phyloP scores from a whole-genome alignment of 2,888 invertebrate genomes.

The Argyresthia goedartella region DNA sequence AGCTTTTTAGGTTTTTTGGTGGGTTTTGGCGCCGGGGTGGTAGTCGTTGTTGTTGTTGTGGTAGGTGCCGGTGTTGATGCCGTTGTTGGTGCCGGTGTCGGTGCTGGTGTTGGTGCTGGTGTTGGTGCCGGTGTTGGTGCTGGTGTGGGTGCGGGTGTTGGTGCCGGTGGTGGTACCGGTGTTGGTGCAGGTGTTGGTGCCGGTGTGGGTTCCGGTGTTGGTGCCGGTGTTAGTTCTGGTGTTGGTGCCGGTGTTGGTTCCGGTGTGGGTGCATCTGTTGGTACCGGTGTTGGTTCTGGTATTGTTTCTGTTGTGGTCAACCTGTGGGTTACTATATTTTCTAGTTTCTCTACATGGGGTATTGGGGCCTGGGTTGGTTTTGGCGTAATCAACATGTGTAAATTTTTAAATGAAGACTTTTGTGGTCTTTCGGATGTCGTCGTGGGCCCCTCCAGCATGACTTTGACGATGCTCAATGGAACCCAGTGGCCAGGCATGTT shows the following conservation, averaged over 20 bases:
- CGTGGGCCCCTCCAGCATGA: conserved; percentile 14
- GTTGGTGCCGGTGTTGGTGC: neutral
- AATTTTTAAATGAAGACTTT: too few species aligned
- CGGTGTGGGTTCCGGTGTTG: neutral
- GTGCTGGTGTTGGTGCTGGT: neutral
- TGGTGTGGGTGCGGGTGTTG: neutral
- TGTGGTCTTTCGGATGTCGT: neutral
- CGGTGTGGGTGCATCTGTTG: neutral
- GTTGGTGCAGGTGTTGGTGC: conserved; percentile 3
- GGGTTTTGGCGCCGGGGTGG: too few species aligned
- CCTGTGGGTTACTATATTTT: conserved; percentile 13
- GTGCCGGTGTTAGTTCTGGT: conserved; percentile 4
- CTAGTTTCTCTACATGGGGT: neutral
- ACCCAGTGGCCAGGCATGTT: conserved; percentile 40
- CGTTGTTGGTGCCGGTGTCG: too few species aligned
- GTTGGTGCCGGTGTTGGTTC: conserved; percentile 12
- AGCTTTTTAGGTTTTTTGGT: too few species aligned
- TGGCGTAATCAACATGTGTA: too few species aligned
- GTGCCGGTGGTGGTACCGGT: neutral
- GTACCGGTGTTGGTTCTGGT: conserved; percentile 4
- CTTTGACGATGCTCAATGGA: conserved; percentile 30
- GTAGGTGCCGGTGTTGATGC: too few species aligned
- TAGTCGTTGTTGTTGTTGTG: too few species aligned
- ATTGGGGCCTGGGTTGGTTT: neutral
- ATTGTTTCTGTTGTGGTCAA: conserved; percentile 18